A percentile compares a stretch with the other conserved stretches of the same genome.
phyloP scores from a whole-genome alignment of 2,797 vertebrate genomes.

The Lemur catta region DNA sequence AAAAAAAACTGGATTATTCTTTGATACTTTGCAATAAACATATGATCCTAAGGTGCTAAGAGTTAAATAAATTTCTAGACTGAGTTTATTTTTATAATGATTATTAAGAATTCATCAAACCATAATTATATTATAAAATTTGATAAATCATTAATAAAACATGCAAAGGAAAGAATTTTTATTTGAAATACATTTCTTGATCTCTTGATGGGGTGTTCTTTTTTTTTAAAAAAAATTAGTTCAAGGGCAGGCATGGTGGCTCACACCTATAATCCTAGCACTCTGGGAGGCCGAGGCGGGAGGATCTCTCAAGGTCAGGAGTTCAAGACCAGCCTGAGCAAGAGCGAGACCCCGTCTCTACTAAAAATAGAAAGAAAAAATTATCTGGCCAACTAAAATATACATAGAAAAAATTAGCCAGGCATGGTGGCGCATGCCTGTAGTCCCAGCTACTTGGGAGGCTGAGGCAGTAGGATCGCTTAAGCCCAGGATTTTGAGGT shows the following conservation, averaged over 20 bases:
- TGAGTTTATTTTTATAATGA: not conserved
- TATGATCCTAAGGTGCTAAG: not conserved
- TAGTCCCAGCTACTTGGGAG: too few species aligned
- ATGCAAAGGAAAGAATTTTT: not conserved
- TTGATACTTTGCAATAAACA: not conserved
- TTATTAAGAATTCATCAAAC: not conserved
- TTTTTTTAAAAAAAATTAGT: not conserved
- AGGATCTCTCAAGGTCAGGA: too few species aligned
- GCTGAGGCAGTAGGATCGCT: too few species aligned
- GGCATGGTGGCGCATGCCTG: too few species aligned
- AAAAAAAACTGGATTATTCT: not conserved
- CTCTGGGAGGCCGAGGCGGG: too few species aligned
- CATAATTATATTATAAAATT: not conserved
- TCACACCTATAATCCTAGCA: too few species aligned
- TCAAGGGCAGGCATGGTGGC: not conserved
- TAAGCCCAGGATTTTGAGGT: too few species aligned
- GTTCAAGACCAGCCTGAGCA: too few species aligned
- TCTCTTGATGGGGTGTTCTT: not conserved
- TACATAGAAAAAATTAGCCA: too few species aligned
- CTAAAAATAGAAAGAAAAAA: too few species aligned
- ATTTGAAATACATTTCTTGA: not conserved
- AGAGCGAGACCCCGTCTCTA: too few species aligned
- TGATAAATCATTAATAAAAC: not conserved
- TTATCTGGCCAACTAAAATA: too few species aligned
- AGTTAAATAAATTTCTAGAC: conserved; percentile 17